A percentile compares a stretch with the other conserved stretches of the same genome.
phyloP scores from a whole-genome alignment of 92 coral and sea anemone species.

The Pocillopora meandrina region DNA sequence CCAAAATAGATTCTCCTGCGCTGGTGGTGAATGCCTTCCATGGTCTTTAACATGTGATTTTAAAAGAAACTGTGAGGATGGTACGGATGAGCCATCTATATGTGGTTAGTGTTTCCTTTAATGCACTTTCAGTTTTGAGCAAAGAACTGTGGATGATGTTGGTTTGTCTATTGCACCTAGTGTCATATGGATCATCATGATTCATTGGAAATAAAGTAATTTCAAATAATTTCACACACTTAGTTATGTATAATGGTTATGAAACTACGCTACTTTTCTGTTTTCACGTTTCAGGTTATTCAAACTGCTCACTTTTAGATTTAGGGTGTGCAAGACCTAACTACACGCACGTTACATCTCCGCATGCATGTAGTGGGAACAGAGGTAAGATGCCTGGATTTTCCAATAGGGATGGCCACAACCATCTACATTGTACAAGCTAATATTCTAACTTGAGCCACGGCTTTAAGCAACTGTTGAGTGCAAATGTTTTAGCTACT shows the following conservation, averaged over 20 bases:
- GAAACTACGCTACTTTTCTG: too few relatives aligned
- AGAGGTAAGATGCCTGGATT: slow-evolving; percentile 25
- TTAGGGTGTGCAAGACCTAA: slow-evolving; percentile 20
- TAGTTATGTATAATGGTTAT: too few relatives aligned
- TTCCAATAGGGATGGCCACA: not conserved
- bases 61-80: slow-evolving; percentile 71
- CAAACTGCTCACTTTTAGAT: slow-evolving; percentile 40
- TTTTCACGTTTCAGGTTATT: slow-evolving; percentile 13
- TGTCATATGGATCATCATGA: too few relatives aligned
- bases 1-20: slow-evolving; percentile 58
- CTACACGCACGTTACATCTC: not conserved
- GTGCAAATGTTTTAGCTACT: not conserved
- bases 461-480: not conserved
- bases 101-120: slow-evolving; percentile 49
- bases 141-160: too few relatives aligned
- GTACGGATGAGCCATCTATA: slow-evolving; percentile 69
- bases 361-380: slow-evolving; percentile 16
- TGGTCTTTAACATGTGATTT: slow-evolving; percentile 73
- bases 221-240: too few relatives aligned
- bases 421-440: not conserved
- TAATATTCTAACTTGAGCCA: not conserved
- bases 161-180: too few relatives aligned
- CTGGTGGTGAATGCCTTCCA: slow-evolving; percentile 70
- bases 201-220: too few relatives aligned
- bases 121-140: not conserved